A percentile compares a stretch with the other conserved stretches of the same genome.
Evolutionary conservation across 2,888 invertebrate genomes (phyloP).

Genomic region (Tachina lurida): DNA sequence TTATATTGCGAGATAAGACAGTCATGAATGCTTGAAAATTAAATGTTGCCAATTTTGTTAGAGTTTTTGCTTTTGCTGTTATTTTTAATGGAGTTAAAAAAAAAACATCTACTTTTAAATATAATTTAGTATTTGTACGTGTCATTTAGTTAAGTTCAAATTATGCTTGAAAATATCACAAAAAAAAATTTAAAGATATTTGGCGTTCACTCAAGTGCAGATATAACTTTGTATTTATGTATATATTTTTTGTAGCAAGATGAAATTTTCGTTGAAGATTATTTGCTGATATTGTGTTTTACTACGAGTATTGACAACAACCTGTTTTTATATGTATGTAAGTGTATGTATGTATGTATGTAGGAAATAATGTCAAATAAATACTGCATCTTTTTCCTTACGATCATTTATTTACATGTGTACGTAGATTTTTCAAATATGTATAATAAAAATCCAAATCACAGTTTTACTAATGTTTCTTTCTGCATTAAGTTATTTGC

Average conservation of each 20-base stretch:
- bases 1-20: conserved; percentile 40
- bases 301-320: no score
- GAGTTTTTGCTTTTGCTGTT: not conserved
- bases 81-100: conserved; percentile 8
- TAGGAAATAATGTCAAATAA: no score
- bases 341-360: no score
- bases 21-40: conserved; percentile 59
- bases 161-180: not conserved
- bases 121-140: conserved; percentile 67
- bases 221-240: not conserved
- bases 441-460: not conserved
- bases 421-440: not conserved
- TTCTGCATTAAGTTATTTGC: not conserved
- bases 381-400: no score
- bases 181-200: not conserved
- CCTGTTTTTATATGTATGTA: no score
- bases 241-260: no score
- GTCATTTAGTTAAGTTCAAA: conserved; percentile 59
- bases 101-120: conserved; percentile 41
- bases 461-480: not conserved
- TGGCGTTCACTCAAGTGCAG: not conserved
- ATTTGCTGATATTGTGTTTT: no score
- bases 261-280: no score
- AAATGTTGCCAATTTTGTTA: conserved; percentile 64
- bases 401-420: not conserved